phyloP scores from a whole-genome alignment of 2,113 vertebrate species.

The Tychaedon coryphoeus region DNA sequence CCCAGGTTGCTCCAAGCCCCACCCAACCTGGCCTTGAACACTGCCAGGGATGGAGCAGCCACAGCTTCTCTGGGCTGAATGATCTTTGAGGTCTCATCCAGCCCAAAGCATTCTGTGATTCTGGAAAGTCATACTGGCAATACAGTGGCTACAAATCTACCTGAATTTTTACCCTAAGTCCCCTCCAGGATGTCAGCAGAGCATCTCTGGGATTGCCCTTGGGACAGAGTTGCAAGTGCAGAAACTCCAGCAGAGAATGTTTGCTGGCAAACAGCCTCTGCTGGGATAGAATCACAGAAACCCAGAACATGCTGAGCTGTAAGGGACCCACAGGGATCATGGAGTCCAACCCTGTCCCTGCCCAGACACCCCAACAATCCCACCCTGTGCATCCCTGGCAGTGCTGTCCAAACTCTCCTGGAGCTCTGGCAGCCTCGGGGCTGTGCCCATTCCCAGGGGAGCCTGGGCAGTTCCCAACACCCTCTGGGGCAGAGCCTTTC shows the following conservation, averaged over 20 bases:
- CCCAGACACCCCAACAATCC: not conserved
- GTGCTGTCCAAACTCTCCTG: fast-evolving
- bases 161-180: not conserved
- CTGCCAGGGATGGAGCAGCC: not conserved
- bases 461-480: too few relatives aligned
- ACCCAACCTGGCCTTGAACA: fast-evolving
- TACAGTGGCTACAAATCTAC: not conserved
- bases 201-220: not conserved
- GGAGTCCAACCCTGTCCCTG: not conserved
- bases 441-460: too few relatives aligned
- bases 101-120: not conserved
- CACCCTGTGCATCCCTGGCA: not conserved
- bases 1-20: not conserved
- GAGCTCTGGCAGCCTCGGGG: too few relatives aligned
- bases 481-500: too few relatives aligned
- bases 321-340: not conserved
- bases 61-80: not conserved
- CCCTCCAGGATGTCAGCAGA: not conserved
- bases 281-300: not conserved
- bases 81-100: not conserved
- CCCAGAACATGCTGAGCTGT: not conserved
- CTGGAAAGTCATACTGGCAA: not conserved
- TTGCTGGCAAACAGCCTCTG: not conserved
- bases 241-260: not conserved
- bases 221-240: not conserved